These are phyloP conservation scores for Graphium colonna DNA, from an alignment of 2,888 invertebrate genomes.

Conservation along the genomic window DNA sequence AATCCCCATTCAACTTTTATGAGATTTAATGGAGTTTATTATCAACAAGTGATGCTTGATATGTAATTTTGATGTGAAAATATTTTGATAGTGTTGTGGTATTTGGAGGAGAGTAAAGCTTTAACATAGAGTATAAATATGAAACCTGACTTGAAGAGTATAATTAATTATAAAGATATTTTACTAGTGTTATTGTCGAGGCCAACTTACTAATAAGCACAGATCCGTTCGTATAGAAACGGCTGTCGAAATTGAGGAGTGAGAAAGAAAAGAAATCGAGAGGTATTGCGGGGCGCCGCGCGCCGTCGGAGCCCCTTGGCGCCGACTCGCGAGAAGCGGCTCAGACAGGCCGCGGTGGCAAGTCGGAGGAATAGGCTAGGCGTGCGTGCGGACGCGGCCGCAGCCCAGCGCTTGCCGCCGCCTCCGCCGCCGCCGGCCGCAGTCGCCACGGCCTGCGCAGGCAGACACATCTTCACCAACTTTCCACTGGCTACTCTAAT, in stretches of 20 bases:
- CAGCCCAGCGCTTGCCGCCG: constrained; percentile 47
- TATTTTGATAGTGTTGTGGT: no score
- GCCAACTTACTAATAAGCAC: constrained; percentile 59
- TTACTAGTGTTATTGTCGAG: constrained; percentile 42
- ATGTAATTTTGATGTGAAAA: no score
- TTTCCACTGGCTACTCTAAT: constrained; percentile 29
- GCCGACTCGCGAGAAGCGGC: constrained; percentile 66
- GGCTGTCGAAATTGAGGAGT: constrained; percentile 45
- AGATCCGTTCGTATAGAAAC: constrained; percentile 34
- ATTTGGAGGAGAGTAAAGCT: no score
- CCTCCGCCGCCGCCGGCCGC: constrained; percentile 58
- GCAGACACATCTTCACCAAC: constrained; percentile 65
- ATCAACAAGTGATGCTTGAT: no score
- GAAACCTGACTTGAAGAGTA: not conserved
- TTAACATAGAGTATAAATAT: not conserved
- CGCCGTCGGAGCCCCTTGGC: constrained; percentile 32
- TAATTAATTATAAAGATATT: constrained; percentile 34
- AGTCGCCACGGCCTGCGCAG: constrained; percentile 74
- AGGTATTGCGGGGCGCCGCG: constrained; percentile 42
- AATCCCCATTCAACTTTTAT: not conserved
- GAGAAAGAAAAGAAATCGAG: constrained; percentile 34
- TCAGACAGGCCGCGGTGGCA: constrained; percentile 68
- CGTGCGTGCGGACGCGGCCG: constrained; percentile 38
- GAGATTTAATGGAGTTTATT: no score
- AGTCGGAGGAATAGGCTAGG: constrained; percentile 60